phyloP scores from a whole-genome alignment of 2,888 invertebrate species.

The Synergus laeviventris region DNA sequence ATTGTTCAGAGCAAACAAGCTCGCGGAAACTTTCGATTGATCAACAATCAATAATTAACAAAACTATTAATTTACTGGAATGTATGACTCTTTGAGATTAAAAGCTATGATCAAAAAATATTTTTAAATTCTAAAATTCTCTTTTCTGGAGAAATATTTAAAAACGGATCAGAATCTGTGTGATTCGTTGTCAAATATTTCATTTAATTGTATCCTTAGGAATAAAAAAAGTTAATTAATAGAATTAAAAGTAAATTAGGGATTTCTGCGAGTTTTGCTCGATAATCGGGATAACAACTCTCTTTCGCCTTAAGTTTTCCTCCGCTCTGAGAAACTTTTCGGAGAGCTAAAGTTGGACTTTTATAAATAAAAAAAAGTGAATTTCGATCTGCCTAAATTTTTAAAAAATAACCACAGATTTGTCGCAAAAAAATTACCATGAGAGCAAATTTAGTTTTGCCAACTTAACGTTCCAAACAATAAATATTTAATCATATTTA shows the following conservation, averaged over 20 bases:
- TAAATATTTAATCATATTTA: no score
- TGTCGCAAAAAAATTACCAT: neutral
- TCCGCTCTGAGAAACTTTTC: neutral
- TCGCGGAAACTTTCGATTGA: conserved; percentile 11
- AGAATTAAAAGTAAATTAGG: neutral
- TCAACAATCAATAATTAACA: conserved; percentile 16
- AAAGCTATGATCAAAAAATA: conserved; percentile 1
- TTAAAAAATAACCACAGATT: neutral
- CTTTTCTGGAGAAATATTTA: conserved; percentile 14
- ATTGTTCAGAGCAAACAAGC: conserved; percentile 27
- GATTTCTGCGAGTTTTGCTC: conserved; percentile 21
- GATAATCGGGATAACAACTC: neutral
- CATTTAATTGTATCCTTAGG: neutral
- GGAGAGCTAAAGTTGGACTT: neutral
- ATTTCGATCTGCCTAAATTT: neutral
- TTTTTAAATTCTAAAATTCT: neutral
- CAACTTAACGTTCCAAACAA: no score
- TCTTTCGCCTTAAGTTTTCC: neutral
- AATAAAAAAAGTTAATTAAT: conserved; percentile 10
- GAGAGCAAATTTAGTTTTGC: no score
- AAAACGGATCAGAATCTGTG: neutral
- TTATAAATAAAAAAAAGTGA: neutral
- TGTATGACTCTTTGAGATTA: neutral
- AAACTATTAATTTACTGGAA: conserved; percentile 42
- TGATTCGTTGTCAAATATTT: neutral